phyloP scores from a whole-genome alignment of 2,113 vertebrate genomes.

The Sciurus niger region DNA sequence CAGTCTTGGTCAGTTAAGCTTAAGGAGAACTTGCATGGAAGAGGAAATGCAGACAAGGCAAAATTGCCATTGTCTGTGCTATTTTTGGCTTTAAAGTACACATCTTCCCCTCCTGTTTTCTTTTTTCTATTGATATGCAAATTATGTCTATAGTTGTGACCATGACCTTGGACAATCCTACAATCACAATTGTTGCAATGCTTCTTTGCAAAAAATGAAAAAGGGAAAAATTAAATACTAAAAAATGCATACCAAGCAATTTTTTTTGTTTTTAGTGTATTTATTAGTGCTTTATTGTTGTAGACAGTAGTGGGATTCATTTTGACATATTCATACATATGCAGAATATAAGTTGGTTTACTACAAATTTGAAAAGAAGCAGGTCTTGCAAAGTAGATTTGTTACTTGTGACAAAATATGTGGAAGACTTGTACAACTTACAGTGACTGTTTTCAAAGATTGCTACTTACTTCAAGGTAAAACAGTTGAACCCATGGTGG shows the following conservation, averaged over 20 bases:
- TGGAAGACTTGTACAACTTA: constrained; percentile 85
- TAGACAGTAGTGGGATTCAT: too few species aligned
- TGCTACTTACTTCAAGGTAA: constrained; percentile 80
- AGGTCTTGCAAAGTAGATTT: constrained; percentile 91
- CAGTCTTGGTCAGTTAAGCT: constrained; percentile 95
- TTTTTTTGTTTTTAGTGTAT: constrained; percentile 74
- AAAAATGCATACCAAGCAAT: constrained; percentile 71
- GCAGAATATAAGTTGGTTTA: too few species aligned
- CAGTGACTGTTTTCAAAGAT: constrained; percentile 88
- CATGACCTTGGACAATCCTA: constrained; percentile 90
- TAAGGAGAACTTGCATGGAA: neutral
- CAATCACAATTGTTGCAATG: constrained; percentile 91
- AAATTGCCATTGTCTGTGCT: neutral
- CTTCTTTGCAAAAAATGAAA: constrained; percentile 87
- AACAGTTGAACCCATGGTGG: constrained; percentile 84
- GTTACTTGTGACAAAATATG: too few species aligned
- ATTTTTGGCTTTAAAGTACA: constrained; percentile 82
- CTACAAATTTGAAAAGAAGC: constrained; percentile 87
- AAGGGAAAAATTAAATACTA: constrained; percentile 49
- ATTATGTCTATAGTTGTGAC: constrained; percentile 89
- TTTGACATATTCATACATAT: too few species aligned
- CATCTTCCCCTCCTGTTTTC: constrained; percentile 75
- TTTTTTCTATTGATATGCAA: constrained; percentile 87
- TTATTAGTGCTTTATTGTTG: neutral
- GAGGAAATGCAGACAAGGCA: neutral